These are phyloP conservation scores for Cygnus buccinator DNA, from an alignment of 2,113 vertebrate genomes.

Conservation along the genomic window DNA sequence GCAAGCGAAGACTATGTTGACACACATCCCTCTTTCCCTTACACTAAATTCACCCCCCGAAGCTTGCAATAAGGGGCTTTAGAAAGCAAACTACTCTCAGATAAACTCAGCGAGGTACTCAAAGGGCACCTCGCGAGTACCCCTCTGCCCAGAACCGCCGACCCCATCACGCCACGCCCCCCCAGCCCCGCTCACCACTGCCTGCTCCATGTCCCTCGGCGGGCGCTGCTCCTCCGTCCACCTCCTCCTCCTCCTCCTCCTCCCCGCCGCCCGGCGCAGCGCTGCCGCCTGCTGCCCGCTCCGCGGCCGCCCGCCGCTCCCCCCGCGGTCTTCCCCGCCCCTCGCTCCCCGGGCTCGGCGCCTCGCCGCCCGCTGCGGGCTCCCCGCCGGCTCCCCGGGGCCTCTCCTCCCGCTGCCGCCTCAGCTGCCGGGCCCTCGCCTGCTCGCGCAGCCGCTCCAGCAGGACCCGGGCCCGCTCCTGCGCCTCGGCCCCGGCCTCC, in stretches of 20 bases:
- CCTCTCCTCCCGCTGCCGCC: not conserved
- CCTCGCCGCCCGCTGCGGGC: not conserved
- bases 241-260: not conserved
- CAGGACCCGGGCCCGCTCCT: slow-evolving; percentile 75
- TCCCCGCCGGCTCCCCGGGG: not conserved
- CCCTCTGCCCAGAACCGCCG: not conserved
- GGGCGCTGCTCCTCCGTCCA: fast-evolving
- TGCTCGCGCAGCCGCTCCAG: slow-evolving; percentile 84
- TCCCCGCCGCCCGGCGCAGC: not conserved
- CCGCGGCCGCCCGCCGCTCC: not conserved
- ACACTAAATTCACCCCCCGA: not conserved
- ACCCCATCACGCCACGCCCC: not conserved
- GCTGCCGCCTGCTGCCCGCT: not conserved
- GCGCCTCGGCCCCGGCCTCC: not conserved
- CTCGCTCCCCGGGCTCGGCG: not conserved
- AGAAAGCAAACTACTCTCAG: not conserved
- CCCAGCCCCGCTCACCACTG: not conserved
- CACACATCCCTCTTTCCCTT: not conserved
- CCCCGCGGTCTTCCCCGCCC: not conserved
- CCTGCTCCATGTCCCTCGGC: not conserved
- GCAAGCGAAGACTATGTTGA: not conserved
- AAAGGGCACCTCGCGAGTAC: fast-evolving
- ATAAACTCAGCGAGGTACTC: not conserved
- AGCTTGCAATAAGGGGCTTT: fast-evolving
- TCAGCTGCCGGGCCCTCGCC: slow-evolving; percentile 81